phyloP scores from a whole-genome alignment of 2,888 invertebrate genomes.

The Ptilodon capucinus region DNA sequence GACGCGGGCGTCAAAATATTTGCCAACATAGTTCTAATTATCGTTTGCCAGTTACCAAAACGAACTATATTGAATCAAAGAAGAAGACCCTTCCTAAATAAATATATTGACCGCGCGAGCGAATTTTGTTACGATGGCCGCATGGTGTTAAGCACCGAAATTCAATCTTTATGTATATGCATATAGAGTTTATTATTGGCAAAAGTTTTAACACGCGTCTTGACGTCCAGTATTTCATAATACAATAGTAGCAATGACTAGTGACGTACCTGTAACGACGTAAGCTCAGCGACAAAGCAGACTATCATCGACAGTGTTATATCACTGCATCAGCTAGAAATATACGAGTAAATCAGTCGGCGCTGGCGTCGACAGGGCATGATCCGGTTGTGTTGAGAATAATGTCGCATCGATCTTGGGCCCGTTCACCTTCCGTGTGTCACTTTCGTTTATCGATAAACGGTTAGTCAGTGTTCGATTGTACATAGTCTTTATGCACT shows the following conservation, averaged over 20 bases:
- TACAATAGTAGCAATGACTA: conserved; percentile 13
- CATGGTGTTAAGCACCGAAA: too few relatives aligned
- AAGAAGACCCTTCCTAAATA: too few relatives aligned
- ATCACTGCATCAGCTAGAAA: conserved; percentile 69
- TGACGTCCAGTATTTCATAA: too few relatives aligned
- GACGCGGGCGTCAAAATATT: too few relatives aligned
- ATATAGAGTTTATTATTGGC: too few relatives aligned
- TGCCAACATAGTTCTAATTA: too few relatives aligned
- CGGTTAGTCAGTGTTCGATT: conserved; percentile 38
- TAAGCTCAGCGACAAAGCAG: conserved; percentile 79
- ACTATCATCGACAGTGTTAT: conserved; percentile 81
- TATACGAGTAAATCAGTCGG: conserved; percentile 70
- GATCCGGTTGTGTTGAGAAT: conserved; percentile 47
- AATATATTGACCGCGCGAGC: too few relatives aligned
- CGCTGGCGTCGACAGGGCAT: conserved; percentile 73
- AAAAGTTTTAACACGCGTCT: too few relatives aligned
- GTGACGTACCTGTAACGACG: conserved; percentile 77
- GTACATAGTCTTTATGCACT: conserved; percentile 54
- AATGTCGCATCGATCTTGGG: conserved; percentile 52
- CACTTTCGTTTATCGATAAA: conserved; percentile 35
- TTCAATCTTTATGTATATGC: too few relatives aligned
- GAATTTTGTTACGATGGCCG: too few relatives aligned
- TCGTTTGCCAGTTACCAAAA: too few relatives aligned
- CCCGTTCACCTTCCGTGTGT: conserved; percentile 44
- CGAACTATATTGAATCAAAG: too few relatives aligned